Conservation (phyloP, 1,140 invertebrate species). For the Cydia fagiglandana region DNA sequence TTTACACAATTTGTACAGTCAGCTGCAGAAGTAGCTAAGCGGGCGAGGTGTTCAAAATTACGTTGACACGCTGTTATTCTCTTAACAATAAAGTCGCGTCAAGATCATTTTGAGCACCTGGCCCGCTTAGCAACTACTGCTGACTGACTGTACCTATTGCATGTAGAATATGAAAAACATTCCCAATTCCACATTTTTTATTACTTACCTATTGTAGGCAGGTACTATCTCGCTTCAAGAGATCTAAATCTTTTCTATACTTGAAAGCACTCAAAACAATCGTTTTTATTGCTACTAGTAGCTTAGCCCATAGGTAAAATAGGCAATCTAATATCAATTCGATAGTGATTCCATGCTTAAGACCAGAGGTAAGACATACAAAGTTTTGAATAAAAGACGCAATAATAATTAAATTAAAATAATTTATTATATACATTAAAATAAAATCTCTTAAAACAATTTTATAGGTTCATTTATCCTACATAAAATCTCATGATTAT, state of each 20-base stretch:
- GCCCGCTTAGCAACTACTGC: too few species aligned
- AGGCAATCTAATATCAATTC: background rate
- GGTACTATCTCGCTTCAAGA: too few species aligned
- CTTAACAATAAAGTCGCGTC: too few species aligned
- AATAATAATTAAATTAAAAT: conserved; percentile 30
- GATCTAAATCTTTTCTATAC: background rate
- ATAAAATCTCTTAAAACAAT: conserved; percentile 16
- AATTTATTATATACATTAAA: conserved; percentile 35
- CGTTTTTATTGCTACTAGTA: background rate
- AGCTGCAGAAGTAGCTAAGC: too few species aligned
- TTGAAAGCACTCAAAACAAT: background rate
- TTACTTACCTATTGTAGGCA: too few species aligned
- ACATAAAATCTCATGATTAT: conserved; percentile 29
- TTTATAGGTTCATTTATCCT: conserved; percentile 32
- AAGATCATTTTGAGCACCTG: too few species aligned
- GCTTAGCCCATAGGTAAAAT: background rate
- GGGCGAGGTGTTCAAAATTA: too few species aligned
- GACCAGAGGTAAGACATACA: background rate
- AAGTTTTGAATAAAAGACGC: background rate
- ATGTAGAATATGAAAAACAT: background rate
- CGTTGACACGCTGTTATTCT: too few species aligned
- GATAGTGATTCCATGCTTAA: background rate
- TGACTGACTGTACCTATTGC: too few species aligned
- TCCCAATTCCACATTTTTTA: background rate
- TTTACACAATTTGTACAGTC: too few species aligned